Base-by-base conservation (phyloP, 2,888 invertebrate genomes). In the Resseliella maxima region DNA sequence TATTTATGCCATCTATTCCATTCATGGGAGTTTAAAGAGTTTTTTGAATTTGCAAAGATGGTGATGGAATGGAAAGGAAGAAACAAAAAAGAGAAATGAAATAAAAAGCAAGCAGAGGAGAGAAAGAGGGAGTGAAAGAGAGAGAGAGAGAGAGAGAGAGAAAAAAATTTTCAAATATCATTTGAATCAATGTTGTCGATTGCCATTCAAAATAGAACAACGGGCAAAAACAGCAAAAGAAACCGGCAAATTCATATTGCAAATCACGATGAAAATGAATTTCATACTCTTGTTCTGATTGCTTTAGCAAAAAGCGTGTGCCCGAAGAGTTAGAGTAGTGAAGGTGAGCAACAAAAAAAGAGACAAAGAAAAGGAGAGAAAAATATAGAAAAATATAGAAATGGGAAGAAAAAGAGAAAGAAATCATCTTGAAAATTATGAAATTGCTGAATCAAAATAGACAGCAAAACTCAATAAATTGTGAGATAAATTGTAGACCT, bases 1-100 rank as follows among this genome's bases (percentile, higher is more conserved):
- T 72, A 72, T 72, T 72, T 72, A 72, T 72, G 72, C 72, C 31
- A 24, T 59, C 59, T 59, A 24, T 59, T 59, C n/a, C 59, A 59
- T 59, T 31, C 72, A 72, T 27, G 15, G 15, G 72, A 31, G n/a
- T 35, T 72, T 31, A 59, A 59, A 59, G 59, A 59, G n/a, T 24
- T 24, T 59, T 59, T 18, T 12, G 15, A 50, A 10, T 18, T n/a
- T n/a, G n/a, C n/a, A n/a, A n/a, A n/a, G n/a, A n/a, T n/a, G n/a
- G n/a, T n/a, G n/a, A n/a, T n/a, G n/a, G n/a, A n/a, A n/a, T n/a
- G n/a, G n/a, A n/a, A n/a, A n/a, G n/a, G n/a, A n/a, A n/a, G n/a
- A n/a, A n/a, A n/a, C n/a, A n/a, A n/a, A n/a, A n/a, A n/a, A n/a
- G n/a, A n/a, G n/a, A n/a, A n/a, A n/a, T n/a, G n/a, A 41, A 41